These are phyloP conservation scores for Muricea muricata DNA, from an alignment of 92 coral and sea anemone species.

Conservation along the genomic window DNA sequence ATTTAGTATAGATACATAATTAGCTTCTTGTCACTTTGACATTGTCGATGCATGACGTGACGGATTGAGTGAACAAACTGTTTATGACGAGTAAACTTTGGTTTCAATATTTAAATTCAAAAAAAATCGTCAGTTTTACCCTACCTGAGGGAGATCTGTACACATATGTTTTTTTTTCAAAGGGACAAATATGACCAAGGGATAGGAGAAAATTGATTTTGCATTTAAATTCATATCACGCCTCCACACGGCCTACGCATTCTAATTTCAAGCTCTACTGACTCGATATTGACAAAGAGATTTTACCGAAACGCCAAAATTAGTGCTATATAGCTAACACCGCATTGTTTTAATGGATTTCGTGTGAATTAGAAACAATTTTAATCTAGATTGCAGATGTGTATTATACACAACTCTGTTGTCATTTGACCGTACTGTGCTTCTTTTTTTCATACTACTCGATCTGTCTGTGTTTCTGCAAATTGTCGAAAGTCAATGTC, in stretches of 20 bases:
- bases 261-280: neutral
- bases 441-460: too few species aligned
- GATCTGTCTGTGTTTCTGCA: too few species aligned
- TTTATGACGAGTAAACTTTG: neutral
- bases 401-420: too few species aligned
- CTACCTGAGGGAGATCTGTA: neutral
- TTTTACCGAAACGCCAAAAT: neutral
- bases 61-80: neutral
- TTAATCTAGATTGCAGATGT: conserved; percentile 6
- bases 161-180: neutral
- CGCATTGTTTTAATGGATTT: conserved; percentile 8
- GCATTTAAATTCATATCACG: neutral
- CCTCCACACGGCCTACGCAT: conserved; percentile 3
- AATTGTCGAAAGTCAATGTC: too few species aligned
- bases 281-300: neutral
- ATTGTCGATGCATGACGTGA: too few species aligned
- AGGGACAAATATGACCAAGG: too few species aligned
- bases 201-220: neutral
- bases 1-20: neutral
- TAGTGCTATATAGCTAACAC: neutral
- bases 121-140: too few species aligned
- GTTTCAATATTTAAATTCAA: too few species aligned
- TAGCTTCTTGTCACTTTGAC: conserved; percentile 2
- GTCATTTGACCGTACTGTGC: too few species aligned
- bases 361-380: neutral